These are phyloP conservation scores for Dermatophagoides farinae DNA, from an alignment of 1,140 invertebrate genomes.

Conservation along the genomic window DNA sequence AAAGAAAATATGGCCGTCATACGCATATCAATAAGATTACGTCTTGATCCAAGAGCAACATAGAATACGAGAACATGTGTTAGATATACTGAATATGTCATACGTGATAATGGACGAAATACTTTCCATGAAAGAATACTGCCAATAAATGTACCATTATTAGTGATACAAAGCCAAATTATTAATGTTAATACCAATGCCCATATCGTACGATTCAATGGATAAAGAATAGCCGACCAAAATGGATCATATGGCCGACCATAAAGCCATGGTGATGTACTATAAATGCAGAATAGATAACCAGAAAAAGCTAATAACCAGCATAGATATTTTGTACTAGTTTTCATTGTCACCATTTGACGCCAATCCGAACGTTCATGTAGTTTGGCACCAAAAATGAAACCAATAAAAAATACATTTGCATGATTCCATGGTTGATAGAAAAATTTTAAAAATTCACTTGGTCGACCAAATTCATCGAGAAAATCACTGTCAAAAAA, in stretches of 20 bases:
- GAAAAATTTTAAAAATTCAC: conserved; percentile 36
- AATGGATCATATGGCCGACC: not conserved
- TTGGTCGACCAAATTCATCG: not conserved
- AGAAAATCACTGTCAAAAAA: not conserved
- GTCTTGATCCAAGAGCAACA: not conserved
- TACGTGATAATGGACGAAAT: conserved; percentile 17
- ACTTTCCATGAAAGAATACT: conserved; percentile 15
- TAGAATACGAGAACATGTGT: conserved; percentile 13
- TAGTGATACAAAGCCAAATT: conserved; percentile 18
- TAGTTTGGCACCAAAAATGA: conserved; percentile 24
- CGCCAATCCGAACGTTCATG: too few relatives aligned
- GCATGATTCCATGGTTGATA: conserved; percentile 39
- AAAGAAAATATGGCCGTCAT: not conserved
- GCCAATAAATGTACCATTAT: conserved; percentile 17
- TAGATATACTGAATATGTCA: conserved; percentile 19
- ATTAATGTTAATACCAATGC: conserved; percentile 19
- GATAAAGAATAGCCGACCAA: conserved; percentile 15
- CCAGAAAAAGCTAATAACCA: not conserved
- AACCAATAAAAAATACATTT: conserved; percentile 31
- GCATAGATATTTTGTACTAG: not conserved
- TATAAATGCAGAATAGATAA: conserved; percentile 6
- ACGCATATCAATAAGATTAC: conserved; percentile 1
- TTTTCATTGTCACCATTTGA: not conserved
- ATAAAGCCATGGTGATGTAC: not conserved
- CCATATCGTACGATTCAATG: conserved; percentile 19